These are phyloP conservation scores for Phrynocephalus guinanensis DNA, from an alignment of 2,797 vertebrate species.

Conservation along the genomic window DNA sequence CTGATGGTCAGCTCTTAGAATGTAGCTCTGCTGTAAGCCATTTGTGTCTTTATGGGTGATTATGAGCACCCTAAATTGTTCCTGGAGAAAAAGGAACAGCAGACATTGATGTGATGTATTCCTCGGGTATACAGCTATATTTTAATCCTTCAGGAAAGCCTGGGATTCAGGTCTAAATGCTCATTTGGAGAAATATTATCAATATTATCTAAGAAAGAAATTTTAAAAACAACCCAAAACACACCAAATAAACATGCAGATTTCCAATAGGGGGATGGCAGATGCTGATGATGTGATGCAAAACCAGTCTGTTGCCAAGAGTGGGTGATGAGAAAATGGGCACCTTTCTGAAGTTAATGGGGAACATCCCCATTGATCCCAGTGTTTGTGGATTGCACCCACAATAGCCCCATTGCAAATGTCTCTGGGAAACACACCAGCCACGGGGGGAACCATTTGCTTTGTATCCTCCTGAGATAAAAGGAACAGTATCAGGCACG, in stretches of 20 bases:
- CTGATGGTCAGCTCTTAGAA: neutral
- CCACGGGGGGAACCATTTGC: neutral
- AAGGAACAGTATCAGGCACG: neutral
- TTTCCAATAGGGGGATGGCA: neutral
- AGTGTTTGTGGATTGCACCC: neutral
- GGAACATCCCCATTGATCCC: neutral
- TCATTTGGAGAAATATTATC: neutral
- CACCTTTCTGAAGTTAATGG: conserved; percentile 11
- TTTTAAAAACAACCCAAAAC: neutral
- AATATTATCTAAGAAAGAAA: neutral
- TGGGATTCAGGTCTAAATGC: neutral
- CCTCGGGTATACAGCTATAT: neutral
- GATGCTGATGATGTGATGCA: neutral
- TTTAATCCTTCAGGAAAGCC: conserved; percentile 4
- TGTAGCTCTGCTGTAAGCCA: neutral
- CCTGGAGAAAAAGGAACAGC: neutral
- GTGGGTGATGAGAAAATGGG: neutral
- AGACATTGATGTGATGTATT: neutral
- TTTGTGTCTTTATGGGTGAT: neutral
- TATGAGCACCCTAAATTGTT: neutral
- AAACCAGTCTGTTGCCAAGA: neutral
- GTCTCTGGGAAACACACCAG: conserved; percentile 14
- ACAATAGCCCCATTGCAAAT: conserved; percentile 11
- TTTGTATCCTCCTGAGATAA: conserved; percentile 40
- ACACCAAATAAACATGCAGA: neutral